Base-by-base conservation (phyloP, 2,888 invertebrate species). In the Eristalis pertinax region DNA sequence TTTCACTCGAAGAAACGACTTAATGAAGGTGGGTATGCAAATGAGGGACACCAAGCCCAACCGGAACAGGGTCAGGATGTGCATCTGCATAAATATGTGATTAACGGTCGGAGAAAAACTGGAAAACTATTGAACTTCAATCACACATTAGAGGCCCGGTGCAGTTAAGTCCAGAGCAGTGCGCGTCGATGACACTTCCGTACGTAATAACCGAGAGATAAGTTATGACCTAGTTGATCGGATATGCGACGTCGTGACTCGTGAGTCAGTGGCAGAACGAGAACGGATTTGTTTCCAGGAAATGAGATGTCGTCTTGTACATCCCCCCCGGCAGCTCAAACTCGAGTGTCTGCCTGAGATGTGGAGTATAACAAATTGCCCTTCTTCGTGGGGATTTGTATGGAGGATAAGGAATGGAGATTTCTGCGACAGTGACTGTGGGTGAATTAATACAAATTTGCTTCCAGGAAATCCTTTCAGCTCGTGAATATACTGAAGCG, bases 141-240 rank as follows among this genome's bases (percentile, higher is more conserved):
- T 19, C 19, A 15, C 19, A 32, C 2, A 1, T 56, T 5, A 19
- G 32, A 32, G 32, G 11, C 11, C 22, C 15, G 19, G 8, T 41
- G 58, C 29, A 65, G 13, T 69, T 81, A 4, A 43, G 11, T 76
- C 62, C 72, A 58, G 58, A 35, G 38, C 72, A 58, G 58, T 26
- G 38, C 26, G 41, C 62, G 75, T 35, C 76, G 79, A 84, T 84
- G 67, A 76, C 83, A 65, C 72, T 87, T 87, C 84, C 83, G 67
- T 60, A 50, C 69, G 79, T 50, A 80, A 80, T 84, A 75, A 75
- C 60, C 68, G 43, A 29, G n/a, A 74, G 75, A 84, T 76, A 79
- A 73, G 43, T 79, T 60, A 68, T 84, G 87, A 84, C 84, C 87
- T 24, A 73, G 68, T 65, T 87, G 60, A 43, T 58, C 62, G 65